Evolutionary conservation across 1,140 invertebrate species (phyloP), one percentile per base, ranked within the genome.

Genomic region (Forficula auricularia): DNA sequence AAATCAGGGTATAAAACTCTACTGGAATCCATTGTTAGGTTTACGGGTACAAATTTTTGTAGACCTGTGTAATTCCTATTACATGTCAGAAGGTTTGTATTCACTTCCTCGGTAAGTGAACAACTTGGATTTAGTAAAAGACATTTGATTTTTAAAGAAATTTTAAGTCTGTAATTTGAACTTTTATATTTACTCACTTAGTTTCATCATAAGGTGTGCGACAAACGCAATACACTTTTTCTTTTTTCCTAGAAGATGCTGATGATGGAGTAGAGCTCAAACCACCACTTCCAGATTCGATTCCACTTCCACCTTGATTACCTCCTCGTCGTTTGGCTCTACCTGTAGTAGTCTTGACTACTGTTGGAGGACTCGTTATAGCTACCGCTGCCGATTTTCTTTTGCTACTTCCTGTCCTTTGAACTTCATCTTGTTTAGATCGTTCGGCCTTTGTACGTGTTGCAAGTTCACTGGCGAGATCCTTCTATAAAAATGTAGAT

Each of bases 171-270:
- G n/a, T 32, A n/a, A 9, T 3, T 40, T n/a, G 16, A 10, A 22
- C 10, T 15, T 14, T 22, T 19, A 2, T 19, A 3, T 4, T 7
- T 10, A 40, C 39, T 42, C 34, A 84, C 79, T 87, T 89, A 9
- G 82, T 83, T 54, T 89, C 82, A 61, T 97, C 91, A 59, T 95
- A 97, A 3, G 89, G 88, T 30, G 83, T 94, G 55, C 84, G 77
- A 59, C 94, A 98, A 15, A 92, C 66, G 58, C 92, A 98, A 53
- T 94, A 84, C 0, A 94, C 63, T 57, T 90, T 90, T 48, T 86
- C 82, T 49, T 79, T 81, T 53, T 79, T 42, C n/a, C 40, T 35
- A 13, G 41, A 19, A 15, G 18, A 19, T n/a, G 4, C 43, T 22
- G 36, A 16, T 12, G 36, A 20, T 8, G 36, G 37, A 16, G 33